Conservation (phyloP, 2,888 invertebrate species). For the Sminthurinus aureus region DNA sequence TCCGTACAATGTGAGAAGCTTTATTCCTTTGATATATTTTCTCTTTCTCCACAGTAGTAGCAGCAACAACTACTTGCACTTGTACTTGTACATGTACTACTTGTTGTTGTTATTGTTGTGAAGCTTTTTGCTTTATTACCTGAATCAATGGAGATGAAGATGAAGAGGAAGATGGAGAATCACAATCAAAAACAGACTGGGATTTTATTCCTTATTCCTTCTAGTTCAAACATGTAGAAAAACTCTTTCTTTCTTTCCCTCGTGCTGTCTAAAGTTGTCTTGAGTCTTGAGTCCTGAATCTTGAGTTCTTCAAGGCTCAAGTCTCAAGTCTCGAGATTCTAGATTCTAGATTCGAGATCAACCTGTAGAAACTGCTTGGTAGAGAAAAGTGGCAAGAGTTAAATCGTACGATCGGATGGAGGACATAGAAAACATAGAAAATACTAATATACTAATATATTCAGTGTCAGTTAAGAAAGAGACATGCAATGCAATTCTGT, state of each 20-base stretch:
- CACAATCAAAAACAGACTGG: background rate
- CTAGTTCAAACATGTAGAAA: background rate
- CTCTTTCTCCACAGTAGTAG: background rate
- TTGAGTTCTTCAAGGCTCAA: too few relatives aligned
- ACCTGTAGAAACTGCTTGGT: too few relatives aligned
- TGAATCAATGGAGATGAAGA: constrained; percentile 22
- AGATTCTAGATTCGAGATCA: too few relatives aligned
- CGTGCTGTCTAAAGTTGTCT: background rate
- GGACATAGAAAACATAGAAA: too few relatives aligned
- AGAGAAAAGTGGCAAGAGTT: too few relatives aligned
- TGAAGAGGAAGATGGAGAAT: background rate
- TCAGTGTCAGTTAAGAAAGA: too few relatives aligned
- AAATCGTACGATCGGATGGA: too few relatives aligned
- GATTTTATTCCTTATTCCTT: too few relatives aligned
- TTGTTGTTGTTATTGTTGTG: background rate
- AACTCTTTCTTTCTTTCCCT: background rate
- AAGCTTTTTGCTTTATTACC: constrained; percentile 30
- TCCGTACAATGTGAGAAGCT: background rate
- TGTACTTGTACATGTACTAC: background rate
- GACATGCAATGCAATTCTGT: too few relatives aligned
- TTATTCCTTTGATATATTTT: background rate
- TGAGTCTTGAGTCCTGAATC: too few relatives aligned
- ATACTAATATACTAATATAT: too few relatives aligned
- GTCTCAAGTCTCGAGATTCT: too few relatives aligned
- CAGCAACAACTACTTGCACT: background rate